These are phyloP conservation scores for Mercenaria mercenaria DNA, from an alignment of 1,140 invertebrate species.

Conservation along the genomic window DNA sequence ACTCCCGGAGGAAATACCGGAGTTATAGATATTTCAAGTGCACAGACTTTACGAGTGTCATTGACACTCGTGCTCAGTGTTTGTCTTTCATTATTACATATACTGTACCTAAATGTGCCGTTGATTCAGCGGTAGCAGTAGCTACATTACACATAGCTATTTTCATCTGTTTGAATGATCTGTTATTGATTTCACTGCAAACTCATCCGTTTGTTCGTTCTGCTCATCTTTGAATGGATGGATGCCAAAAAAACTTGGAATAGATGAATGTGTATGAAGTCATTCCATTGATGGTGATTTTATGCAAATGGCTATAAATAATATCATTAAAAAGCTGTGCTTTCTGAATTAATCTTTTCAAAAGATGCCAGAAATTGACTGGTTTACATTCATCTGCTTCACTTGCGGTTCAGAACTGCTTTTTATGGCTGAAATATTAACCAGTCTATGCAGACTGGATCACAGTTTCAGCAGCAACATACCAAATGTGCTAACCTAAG, in stretches of 20 bases:
- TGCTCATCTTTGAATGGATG: slow-evolving; percentile 35
- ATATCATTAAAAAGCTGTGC: background rate
- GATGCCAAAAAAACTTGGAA: background rate
- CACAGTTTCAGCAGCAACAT: background rate
- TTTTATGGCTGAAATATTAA: background rate
- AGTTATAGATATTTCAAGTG: slow-evolving; percentile 26
- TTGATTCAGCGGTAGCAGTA: slow-evolving; percentile 26
- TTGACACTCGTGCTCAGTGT: background rate
- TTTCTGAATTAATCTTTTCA: background rate
- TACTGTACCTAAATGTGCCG: background rate
- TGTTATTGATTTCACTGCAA: background rate
- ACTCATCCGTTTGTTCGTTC: slow-evolving; percentile 1
- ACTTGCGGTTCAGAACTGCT: slow-evolving; percentile 5
- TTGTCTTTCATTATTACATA: slow-evolving; percentile 43
- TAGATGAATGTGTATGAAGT: slow-evolving; percentile 3
- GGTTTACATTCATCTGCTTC: slow-evolving; percentile 1
- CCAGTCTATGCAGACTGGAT: slow-evolving; percentile 32
- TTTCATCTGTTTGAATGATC: slow-evolving; percentile 6
- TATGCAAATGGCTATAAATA: slow-evolving; percentile 18
- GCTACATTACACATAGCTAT: background rate
- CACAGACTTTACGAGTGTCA: background rate
- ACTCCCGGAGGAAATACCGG: background rate
- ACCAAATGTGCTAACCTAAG: slow-evolving; percentile 26
- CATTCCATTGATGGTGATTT: slow-evolving; percentile 18
- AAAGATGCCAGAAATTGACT: slow-evolving; percentile 35